Evolutionary conservation across 2,113 vertebrate species (phyloP).

Genomic region (Petroica traversi): DNA sequence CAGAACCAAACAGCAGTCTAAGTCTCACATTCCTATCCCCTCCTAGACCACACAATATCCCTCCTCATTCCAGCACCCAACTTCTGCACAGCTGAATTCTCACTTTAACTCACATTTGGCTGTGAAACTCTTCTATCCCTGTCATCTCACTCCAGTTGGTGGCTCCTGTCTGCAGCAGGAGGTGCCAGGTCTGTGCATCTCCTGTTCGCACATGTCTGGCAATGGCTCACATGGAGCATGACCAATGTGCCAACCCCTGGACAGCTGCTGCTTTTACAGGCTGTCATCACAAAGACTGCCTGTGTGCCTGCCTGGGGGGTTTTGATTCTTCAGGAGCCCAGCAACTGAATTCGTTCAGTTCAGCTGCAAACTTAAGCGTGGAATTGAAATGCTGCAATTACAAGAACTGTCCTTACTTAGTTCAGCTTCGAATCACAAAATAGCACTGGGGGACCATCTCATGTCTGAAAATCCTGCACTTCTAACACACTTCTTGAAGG

Average conservation of each 20-base stretch:
- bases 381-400: not conserved
- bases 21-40: not conserved
- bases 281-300: conserved; percentile 47
- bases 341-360: not conserved
- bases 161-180: not conserved
- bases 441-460: not conserved
- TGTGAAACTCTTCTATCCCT: not conserved
- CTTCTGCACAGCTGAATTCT: not conserved
- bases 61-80: not conserved
- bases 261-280: conserved; percentile 49
- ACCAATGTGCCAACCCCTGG: conserved; percentile 21
- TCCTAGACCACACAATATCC: not conserved
- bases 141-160: not conserved
- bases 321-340: not conserved
- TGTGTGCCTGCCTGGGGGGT: not conserved
- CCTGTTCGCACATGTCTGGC: not conserved
- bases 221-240: not conserved
- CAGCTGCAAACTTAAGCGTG: not conserved
- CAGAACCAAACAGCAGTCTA: not conserved
- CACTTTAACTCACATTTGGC: not conserved
- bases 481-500: not conserved
- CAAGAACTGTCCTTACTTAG: not conserved
- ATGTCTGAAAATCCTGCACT: not conserved
- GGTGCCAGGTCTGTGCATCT: not conserved
- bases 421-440: not conserved